Percentiles rank a stretch among this genome's conserved stretches.
These are phyloP conservation scores for Thereva nobilitata DNA, from an alignment of 2,888 invertebrate genomes.

Conservation along the genomic window DNA sequence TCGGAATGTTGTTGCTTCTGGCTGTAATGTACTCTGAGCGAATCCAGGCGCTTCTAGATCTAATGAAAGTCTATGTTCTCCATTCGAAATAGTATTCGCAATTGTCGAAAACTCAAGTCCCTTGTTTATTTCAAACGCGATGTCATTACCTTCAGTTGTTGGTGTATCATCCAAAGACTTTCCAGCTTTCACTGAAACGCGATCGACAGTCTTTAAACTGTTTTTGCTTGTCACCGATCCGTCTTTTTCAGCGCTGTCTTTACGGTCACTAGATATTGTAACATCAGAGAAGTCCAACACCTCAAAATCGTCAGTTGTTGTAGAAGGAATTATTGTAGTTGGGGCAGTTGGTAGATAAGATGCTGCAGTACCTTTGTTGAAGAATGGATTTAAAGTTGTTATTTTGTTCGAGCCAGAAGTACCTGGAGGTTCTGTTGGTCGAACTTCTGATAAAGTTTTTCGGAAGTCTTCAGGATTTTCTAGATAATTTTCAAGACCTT, in stretches of 20 bases:
- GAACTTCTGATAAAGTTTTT: slow-evolving; percentile 73
- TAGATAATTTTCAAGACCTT: slow-evolving; percentile 79
- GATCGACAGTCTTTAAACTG: no score
- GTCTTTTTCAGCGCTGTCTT: no score
- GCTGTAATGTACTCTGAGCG: slow-evolving; percentile 1
- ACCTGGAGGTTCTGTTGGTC: slow-evolving; percentile 75
- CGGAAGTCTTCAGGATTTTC: slow-evolving; percentile 82
- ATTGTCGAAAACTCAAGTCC: slow-evolving; percentile 51
- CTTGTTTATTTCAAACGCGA: slow-evolving; percentile 61
- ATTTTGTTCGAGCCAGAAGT: slow-evolving; percentile 56
- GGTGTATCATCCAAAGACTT: slow-evolving; percentile 39
- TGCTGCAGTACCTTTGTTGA: slow-evolving; percentile 49
- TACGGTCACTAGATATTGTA: slow-evolving; percentile 58
- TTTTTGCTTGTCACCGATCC: no score
- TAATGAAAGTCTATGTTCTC: neutral
- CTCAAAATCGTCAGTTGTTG: slow-evolving; percentile 70
- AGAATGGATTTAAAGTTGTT: slow-evolving; percentile 48
- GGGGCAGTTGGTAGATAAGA: slow-evolving; percentile 52
- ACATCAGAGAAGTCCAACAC: slow-evolving; percentile 78
- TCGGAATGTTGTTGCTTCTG: slow-evolving; percentile 46
- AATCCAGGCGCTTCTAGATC: slow-evolving; percentile 26
- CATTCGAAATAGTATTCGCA: slow-evolving; percentile 47
- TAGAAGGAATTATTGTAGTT: slow-evolving; percentile 56
- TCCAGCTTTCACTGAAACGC: neutral
- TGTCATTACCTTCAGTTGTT: slow-evolving; percentile 54